Conservation (phyloP, 2,113 vertebrate genomes). For the Amazona guildingii region DNA sequence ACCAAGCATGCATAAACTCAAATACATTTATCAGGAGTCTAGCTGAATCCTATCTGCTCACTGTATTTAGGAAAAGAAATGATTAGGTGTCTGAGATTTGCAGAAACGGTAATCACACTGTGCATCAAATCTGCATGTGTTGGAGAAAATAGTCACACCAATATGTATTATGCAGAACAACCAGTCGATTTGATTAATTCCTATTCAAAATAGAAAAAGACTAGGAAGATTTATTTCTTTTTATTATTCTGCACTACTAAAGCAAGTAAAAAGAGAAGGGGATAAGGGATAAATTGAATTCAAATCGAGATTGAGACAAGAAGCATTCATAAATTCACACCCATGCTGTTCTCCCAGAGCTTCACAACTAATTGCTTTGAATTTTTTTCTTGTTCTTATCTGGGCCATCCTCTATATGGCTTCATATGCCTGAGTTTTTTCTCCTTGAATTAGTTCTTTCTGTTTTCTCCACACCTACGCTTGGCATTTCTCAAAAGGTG, state of each 20-base stretch:
- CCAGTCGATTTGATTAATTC: slow-evolving; percentile 39
- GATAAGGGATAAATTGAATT: slow-evolving; percentile 46
- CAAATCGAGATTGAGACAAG: slow-evolving; percentile 28
- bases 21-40: not conserved
- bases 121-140: slow-evolving; percentile 40
- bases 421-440: not conserved
- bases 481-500: not conserved
- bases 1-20: not conserved
- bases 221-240: slow-evolving; percentile 45
- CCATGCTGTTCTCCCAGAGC: not conserved
- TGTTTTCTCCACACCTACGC: not conserved
- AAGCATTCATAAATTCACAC: slow-evolving; percentile 45
- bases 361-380: slow-evolving; percentile 37
- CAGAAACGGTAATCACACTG: slow-evolving; percentile 15
- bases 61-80: slow-evolving; percentile 18
- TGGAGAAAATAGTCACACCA: slow-evolving; percentile 11
- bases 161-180: slow-evolving; percentile 36
- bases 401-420: slow-evolving; percentile 7
- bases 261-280: slow-evolving; percentile 21
- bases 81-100: not conserved
- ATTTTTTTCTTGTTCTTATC: slow-evolving; percentile 15
- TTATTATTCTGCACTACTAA: slow-evolving; percentile 44
- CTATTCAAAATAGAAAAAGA: slow-evolving; percentile 35
- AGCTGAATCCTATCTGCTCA: not conserved
- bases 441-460: slow-evolving; percentile 11